phyloP scores from a whole-genome alignment of 1,140 invertebrate species.

The Diorhabda elongata region DNA sequence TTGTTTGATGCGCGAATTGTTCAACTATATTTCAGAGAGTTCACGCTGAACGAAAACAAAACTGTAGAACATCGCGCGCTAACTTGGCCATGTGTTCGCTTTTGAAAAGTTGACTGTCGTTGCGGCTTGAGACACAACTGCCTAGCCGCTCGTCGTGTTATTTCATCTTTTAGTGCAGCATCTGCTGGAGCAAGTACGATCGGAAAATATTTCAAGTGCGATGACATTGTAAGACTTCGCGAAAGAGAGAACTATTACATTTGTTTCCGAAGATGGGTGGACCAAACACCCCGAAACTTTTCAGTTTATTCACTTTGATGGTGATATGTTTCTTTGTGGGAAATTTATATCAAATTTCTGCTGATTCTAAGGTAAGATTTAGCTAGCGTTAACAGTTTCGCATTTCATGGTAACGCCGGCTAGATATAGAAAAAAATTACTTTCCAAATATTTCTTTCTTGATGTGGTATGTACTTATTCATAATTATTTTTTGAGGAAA shows the following conservation, averaged over 20 bases:
- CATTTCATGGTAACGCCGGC: too few species aligned
- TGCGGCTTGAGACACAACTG: not conserved
- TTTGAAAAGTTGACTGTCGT: constrained; percentile 8
- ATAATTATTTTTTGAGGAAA: too few species aligned
- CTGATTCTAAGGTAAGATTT: constrained; percentile 9
- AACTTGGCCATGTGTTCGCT: constrained; percentile 13
- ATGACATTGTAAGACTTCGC: constrained; percentile 14
- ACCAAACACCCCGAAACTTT: constrained; percentile 6
- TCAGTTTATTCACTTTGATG: constrained; percentile 6
- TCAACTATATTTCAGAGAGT: not conserved
- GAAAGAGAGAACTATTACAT: not conserved
- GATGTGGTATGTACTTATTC: too few species aligned
- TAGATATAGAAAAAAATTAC: too few species aligned
- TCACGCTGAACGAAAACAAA: not conserved
- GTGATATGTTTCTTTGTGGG: constrained; percentile 5
- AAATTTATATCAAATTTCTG: constrained; percentile 9
- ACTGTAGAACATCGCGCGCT: constrained; percentile 8
- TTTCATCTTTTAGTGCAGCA: constrained; percentile 7
- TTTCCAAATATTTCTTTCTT: too few species aligned
- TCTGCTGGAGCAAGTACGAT: constrained; percentile 7
- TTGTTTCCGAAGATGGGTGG: constrained; percentile 6
- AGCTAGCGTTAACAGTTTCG: not conserved
- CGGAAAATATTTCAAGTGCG: constrained; percentile 8
- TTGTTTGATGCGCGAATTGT: not conserved
- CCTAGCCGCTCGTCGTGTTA: not conserved